Evolutionary conservation across 2,888 invertebrate species (phyloP).

Genomic region (Xylota sylvarum): DNA sequence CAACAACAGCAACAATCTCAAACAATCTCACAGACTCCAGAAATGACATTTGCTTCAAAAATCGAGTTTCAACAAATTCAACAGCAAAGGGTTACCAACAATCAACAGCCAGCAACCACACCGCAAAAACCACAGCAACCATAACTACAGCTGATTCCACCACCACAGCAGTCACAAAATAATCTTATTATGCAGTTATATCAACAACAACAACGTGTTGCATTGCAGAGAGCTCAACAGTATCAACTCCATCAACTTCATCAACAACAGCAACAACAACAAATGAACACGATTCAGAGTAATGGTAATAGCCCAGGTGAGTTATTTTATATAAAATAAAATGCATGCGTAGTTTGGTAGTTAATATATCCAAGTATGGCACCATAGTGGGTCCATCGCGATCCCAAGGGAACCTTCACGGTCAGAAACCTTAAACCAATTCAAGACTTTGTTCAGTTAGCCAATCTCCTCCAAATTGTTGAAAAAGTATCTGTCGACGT

Average conservation of each 20-base stretch:
- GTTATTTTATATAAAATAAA: constrained; percentile 50
- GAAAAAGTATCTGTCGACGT: too few species aligned
- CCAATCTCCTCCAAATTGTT: too few species aligned
- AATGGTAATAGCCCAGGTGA: constrained; percentile 57
- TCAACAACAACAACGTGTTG: constrained; percentile 78
- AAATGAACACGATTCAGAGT: constrained; percentile 48
- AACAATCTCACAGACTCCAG: constrained; percentile 75
- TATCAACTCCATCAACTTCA: constrained; percentile 82
- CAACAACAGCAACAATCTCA: constrained; percentile 52
- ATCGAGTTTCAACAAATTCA: constrained; percentile 82
- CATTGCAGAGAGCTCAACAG: constrained; percentile 79
- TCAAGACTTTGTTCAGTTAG: too few species aligned
- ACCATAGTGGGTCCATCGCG: too few species aligned
- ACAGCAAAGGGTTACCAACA: constrained; percentile 78
- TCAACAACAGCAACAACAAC: constrained; percentile 78
- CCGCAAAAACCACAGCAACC: constrained; percentile 77
- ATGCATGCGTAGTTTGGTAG: too few species aligned
- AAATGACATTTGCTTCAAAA: constrained; percentile 79
- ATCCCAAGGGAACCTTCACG: too few species aligned
- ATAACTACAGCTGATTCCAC: constrained; percentile 54
- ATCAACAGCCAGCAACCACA: constrained; percentile 77
- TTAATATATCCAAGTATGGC: too few species aligned
- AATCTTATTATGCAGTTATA: constrained; percentile 80
- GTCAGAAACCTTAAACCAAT: too few species aligned
- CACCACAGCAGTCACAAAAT: constrained; percentile 55